Evolutionary conservation across 2,888 invertebrate genomes (phyloP).

Genomic region (Heliothis peltigera): DNA sequence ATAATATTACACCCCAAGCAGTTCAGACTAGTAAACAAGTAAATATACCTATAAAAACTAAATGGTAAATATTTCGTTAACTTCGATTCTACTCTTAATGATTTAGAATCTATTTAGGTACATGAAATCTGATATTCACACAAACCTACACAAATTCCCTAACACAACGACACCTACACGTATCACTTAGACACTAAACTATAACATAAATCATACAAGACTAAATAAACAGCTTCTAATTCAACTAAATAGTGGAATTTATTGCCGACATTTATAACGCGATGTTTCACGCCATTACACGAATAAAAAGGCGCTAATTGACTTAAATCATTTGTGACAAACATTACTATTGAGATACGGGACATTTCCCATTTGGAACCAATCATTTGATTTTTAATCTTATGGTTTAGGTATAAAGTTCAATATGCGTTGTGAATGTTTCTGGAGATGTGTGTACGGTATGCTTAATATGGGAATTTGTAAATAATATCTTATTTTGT

Average conservation of each 20-base stretch:
- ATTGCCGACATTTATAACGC: slow-evolving; percentile 54
- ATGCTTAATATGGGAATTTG: slow-evolving; percentile 12
- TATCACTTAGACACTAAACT: slow-evolving; percentile 50
- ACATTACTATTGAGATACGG: slow-evolving; percentile 52
- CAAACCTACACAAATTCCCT: background rate
- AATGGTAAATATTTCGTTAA: too few species aligned
- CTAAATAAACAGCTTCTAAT: slow-evolving; percentile 56
- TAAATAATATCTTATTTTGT: slow-evolving; percentile 29
- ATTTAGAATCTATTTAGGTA: background rate
- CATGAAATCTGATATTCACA: background rate
- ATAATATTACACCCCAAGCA: too few species aligned
- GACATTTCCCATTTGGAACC: slow-evolving; percentile 44
- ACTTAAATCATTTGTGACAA: slow-evolving; percentile 68
- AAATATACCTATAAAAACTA: too few species aligned
- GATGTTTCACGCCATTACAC: slow-evolving; percentile 53
- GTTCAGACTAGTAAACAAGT: too few species aligned
- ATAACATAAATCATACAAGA: slow-evolving; percentile 51
- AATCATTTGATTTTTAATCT: slow-evolving; percentile 22
- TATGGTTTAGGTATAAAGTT: background rate
- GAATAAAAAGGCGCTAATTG: slow-evolving; percentile 66
- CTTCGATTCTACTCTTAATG: background rate
- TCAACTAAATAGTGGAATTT: slow-evolving; percentile 61
- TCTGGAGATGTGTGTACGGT: slow-evolving; percentile 5
- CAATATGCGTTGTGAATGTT: background rate
- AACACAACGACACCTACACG: slow-evolving; percentile 23